These are phyloP conservation scores for Tiliacea aurago DNA, from an alignment of 2,888 invertebrate genomes.

Conservation along the genomic window DNA sequence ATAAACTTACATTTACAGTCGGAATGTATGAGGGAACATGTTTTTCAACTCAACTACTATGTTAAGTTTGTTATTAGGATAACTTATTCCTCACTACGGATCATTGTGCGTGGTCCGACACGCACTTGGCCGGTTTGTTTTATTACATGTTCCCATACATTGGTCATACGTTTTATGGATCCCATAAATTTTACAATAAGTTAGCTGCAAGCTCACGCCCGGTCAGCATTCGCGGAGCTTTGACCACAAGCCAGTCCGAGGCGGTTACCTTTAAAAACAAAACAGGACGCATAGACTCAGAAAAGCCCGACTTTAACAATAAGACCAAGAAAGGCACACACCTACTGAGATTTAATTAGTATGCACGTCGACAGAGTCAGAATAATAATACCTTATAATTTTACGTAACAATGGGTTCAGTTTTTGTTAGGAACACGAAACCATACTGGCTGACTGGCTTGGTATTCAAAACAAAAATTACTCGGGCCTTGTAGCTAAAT, in stretches of 20 bases:
- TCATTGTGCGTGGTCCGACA: no score
- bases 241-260: conserved; percentile 21
- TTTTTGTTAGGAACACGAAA: conserved; percentile 30
- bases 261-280: conserved; percentile 40
- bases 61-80: no score
- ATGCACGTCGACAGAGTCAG: conserved; percentile 29
- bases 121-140: no score
- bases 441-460: no score
- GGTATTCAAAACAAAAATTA: conserved; percentile 10
- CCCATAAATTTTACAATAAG: background rate
- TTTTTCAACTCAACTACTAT: no score
- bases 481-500: background rate
- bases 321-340: conserved; percentile 40
- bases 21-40: no score
- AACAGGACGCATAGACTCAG: conserved; percentile 21
- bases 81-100: no score
- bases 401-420: conserved; percentile 43
- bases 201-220: background rate
- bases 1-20: no score
- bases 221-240: conserved; percentile 17
- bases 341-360: conserved; percentile 50
- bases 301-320: conserved; percentile 31
- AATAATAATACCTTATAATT: conserved; percentile 32
- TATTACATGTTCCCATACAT: no score
- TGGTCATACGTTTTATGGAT: no score